phyloP scores from a whole-genome alignment of 2,113 vertebrate genomes.

The Ochotona curzoniae region DNA sequence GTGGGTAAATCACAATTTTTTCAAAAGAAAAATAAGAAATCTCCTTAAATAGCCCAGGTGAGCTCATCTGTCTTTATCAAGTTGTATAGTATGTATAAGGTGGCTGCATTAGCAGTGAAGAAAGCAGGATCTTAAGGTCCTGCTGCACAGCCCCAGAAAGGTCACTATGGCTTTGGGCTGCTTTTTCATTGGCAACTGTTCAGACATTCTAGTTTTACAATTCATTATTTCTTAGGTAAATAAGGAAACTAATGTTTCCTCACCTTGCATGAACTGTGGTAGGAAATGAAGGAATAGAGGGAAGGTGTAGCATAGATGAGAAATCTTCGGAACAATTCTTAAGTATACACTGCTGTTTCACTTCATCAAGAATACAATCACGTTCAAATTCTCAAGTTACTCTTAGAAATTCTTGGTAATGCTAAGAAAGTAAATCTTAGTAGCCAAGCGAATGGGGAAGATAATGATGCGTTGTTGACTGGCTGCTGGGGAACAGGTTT shows the following conservation, averaged over 20 bases:
- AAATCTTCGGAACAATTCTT: constrained; percentile 48
- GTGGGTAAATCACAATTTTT: background rate
- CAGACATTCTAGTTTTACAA: constrained; percentile 29
- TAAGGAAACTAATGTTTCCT: background rate
- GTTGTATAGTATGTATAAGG: background rate
- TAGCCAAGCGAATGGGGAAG: too few species aligned
- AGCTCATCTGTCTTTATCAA: background rate
- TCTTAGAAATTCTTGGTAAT: constrained; percentile 30
- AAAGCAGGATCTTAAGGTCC: background rate
- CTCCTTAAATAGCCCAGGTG: background rate
- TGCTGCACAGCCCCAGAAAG: background rate
- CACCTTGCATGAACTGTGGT: background rate
- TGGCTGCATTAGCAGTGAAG: background rate
- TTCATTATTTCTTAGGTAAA: background rate
- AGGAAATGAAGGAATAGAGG: background rate
- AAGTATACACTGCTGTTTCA: background rate
- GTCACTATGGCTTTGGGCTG: background rate
- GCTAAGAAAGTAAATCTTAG: background rate
- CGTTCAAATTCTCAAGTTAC: background rate
- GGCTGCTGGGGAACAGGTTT: too few species aligned
- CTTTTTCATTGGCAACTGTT: constrained; percentile 1
- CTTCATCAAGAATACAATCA: background rate
- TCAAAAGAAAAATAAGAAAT: constrained; percentile 11
- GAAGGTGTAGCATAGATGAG: background rate
- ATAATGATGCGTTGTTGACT: too few species aligned